phyloP scores from a whole-genome alignment of 2,888 invertebrate genomes.

The Tenthredo livida region DNA sequence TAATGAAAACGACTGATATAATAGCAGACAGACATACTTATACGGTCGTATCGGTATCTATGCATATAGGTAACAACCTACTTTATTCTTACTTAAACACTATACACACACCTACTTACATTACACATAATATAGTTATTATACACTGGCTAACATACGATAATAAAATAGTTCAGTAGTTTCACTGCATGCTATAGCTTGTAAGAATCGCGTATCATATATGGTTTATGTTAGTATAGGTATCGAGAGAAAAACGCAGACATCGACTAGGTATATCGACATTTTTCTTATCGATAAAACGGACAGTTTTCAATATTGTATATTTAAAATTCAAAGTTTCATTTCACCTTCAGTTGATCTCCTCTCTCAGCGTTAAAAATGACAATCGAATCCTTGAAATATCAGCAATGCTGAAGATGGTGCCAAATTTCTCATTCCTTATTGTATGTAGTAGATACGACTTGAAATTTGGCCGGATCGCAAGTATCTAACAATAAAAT shows the following conservation, averaged over 20 bases:
- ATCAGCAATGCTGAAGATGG: background rate
- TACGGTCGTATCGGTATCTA: background rate
- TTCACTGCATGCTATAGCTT: background rate
- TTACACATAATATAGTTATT: background rate
- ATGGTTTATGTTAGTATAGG: background rate
- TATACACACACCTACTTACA: background rate
- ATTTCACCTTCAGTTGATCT: background rate
- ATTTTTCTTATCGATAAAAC: background rate
- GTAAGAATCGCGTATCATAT: background rate
- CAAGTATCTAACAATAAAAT: constrained; percentile 25
- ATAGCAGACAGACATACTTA: background rate
- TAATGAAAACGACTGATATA: background rate
- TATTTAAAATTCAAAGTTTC: background rate
- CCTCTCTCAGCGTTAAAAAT: background rate
- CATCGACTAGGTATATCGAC: background rate
- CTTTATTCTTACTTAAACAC: background rate
- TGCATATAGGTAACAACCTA: background rate
- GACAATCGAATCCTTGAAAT: constrained; percentile 16
- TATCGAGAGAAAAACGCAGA: background rate
- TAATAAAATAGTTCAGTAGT: background rate
- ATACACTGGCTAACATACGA: background rate
- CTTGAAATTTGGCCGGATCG: background rate
- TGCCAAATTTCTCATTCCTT: constrained; percentile 10
- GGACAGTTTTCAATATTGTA: background rate
- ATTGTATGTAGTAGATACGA: background rate